Evolutionary conservation across 2,113 vertebrate genomes (phyloP).

Genomic region (Oryzias curvinotus): DNA sequence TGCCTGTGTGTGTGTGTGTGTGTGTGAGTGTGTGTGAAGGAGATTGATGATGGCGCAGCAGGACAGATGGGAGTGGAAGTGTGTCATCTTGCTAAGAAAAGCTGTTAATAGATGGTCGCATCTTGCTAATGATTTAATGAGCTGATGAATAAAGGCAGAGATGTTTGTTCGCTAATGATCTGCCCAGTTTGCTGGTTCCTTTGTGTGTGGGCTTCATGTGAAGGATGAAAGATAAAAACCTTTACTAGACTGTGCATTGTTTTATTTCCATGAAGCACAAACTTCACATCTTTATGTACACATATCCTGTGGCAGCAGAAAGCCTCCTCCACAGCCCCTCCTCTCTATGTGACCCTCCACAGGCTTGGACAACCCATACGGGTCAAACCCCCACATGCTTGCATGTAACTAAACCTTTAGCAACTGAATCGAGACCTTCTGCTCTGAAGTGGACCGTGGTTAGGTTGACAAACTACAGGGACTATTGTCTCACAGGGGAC

Average conservation of each 20-base stretch:
- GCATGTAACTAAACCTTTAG: no score
- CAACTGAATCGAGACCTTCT: no score
- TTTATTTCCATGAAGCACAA: neutral
- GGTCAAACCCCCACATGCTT: no score
- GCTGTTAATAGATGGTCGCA: conserved; percentile 18
- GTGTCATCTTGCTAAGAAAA: conserved; percentile 32
- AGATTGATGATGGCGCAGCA: neutral
- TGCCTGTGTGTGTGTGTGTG: conserved; percentile 5
- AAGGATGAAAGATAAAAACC: neutral
- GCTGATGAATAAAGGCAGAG: neutral
- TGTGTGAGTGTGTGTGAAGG: neutral
- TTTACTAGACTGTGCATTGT: neutral
- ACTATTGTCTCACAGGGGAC: no score
- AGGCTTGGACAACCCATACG: no score
- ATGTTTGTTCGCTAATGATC: conserved; percentile 1
- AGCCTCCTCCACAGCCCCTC: neutral
- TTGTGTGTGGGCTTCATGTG: neutral
- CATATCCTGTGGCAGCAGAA: neutral
- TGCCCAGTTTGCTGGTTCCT: neutral
- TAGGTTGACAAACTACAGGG: no score
- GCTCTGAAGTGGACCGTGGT: no score
- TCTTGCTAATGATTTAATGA: conserved; percentile 12
- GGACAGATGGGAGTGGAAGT: neutral
- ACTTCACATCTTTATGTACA: neutral
- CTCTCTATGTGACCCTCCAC: no score